A percentile compares a stretch with the other conserved stretches of the same genome.
phyloP scores from a whole-genome alignment of 1,140 invertebrate species.

The Centruroides vittatus region DNA sequence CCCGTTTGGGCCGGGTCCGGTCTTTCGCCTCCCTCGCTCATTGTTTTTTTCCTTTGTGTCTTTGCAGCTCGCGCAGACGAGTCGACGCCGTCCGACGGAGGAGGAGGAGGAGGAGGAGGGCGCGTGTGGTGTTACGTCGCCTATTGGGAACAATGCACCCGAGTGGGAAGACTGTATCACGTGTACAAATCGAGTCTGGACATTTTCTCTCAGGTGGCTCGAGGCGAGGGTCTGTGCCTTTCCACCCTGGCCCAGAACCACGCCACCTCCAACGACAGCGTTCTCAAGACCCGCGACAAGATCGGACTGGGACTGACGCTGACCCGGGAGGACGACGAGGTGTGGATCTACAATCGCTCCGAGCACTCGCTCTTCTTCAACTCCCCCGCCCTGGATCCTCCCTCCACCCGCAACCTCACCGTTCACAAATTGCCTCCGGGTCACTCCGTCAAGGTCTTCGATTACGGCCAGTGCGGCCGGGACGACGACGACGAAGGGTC shows the following conservation, averaged over 20 bases:
- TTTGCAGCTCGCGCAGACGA: no score
- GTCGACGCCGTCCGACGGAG: no score
- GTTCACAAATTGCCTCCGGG: conserved; percentile 64
- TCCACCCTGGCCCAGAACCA: conserved; percentile 37
- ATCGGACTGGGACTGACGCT: conserved; percentile 51
- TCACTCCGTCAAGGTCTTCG: conserved; percentile 68
- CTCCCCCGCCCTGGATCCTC: conserved; percentile 61
- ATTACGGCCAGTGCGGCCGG: conserved; percentile 37
- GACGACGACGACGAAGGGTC: conserved; percentile 18
- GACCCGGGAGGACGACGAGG: conserved; percentile 45
- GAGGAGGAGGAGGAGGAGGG: background rate
- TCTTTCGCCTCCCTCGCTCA: no score
- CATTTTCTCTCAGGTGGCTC: conserved; percentile 53
- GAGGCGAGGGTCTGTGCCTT: conserved; percentile 55
- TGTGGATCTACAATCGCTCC: conserved; percentile 80
- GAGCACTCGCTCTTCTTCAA: conserved; percentile 71
- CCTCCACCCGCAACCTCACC: conserved; percentile 45
- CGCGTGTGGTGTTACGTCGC: conserved; percentile 66
- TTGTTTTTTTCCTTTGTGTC: background rate
- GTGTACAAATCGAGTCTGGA: conserved; percentile 55
- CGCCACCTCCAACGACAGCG: conserved; percentile 28
- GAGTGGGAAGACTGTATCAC: conserved; percentile 62
- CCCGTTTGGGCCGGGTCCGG: no score
- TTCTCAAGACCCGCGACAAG: conserved; percentile 38
- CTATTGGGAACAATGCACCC: conserved; percentile 69